Percentiles rank a stretch among this genome's conserved stretches.
Conservation (phyloP, 1,140 invertebrate species). For the Ips typographus region DNA sequence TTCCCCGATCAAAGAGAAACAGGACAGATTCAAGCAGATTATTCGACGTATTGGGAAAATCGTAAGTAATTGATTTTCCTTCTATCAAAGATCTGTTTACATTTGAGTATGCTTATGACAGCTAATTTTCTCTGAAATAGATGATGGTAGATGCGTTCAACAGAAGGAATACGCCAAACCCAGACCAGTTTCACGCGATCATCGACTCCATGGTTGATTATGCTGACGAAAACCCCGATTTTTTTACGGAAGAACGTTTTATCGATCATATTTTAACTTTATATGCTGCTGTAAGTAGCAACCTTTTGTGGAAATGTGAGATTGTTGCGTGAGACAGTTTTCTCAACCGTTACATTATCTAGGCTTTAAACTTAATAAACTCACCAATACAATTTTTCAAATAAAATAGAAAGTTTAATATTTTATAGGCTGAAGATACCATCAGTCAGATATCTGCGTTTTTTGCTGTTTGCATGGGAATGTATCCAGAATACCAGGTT, state of each 20-base stretch:
- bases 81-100: too few species aligned
- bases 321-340: too few species aligned
- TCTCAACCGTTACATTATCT: too few species aligned
- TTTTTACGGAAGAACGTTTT: constrained; percentile 28
- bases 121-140: background rate
- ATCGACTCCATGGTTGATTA: constrained; percentile 28
- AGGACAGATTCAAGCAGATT: constrained; percentile 6
- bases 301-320: too few species aligned
- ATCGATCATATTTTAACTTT: constrained; percentile 37
- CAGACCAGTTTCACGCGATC: constrained; percentile 21
- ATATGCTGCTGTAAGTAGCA: constrained; percentile 33
- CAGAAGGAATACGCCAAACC: constrained; percentile 14
- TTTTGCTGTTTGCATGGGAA: constrained; percentile 35
- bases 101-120: background rate
- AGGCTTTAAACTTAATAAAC: too few species aligned
- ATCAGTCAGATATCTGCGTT: constrained; percentile 25
- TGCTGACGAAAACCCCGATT: constrained; percentile 22
- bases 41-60: constrained; percentile 16
- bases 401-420: too few species aligned
- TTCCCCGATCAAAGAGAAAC: constrained; percentile 18
- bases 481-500: constrained; percentile 41
- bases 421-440: constrained; percentile 40
- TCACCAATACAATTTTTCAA: too few species aligned
- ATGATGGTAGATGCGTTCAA: constrained; percentile 17
- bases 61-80: background rate